These are phyloP conservation scores for Congeria kusceri DNA, from an alignment of 2,888 invertebrate species.

Conservation along the genomic window DNA sequence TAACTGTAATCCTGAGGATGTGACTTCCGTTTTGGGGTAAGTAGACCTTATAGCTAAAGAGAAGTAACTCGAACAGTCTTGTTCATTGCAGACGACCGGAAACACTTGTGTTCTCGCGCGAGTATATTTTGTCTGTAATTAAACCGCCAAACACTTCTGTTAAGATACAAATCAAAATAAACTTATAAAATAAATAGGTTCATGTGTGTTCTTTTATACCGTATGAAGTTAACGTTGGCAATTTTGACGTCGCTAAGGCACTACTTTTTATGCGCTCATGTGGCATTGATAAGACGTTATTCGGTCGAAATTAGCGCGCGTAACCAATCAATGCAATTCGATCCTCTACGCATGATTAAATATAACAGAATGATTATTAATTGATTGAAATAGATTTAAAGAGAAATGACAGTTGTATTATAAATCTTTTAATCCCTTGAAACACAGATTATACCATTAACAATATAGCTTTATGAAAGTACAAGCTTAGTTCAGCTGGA, in stretches of 20 bases:
- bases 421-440: slow-evolving; percentile 1
- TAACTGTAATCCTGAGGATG: too few species aligned
- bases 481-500: neutral
- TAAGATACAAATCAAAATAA: too few species aligned
- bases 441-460: neutral
- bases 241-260: slow-evolving; percentile 36
- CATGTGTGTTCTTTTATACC: too few species aligned
- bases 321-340: slow-evolving; percentile 27
- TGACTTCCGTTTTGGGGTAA: too few species aligned
- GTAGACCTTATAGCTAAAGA: too few species aligned
- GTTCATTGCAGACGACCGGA: too few species aligned
- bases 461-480: neutral
- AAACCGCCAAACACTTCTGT: too few species aligned
- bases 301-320: slow-evolving; percentile 24
- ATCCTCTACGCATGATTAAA: slow-evolving; percentile 24
- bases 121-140: too few species aligned
- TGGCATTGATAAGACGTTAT: slow-evolving; percentile 25
- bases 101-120: too few species aligned
- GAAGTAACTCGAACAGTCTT: too few species aligned
- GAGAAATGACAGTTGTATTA: neutral
- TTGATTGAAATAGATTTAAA: neutral
- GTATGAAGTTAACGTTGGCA: too few species aligned
- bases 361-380: neutral
- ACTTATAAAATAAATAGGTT: too few species aligned
- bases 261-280: slow-evolving; percentile 26